Conservation (phyloP, 2,888 invertebrate genomes). For the Epicampocera succincta region DNA sequence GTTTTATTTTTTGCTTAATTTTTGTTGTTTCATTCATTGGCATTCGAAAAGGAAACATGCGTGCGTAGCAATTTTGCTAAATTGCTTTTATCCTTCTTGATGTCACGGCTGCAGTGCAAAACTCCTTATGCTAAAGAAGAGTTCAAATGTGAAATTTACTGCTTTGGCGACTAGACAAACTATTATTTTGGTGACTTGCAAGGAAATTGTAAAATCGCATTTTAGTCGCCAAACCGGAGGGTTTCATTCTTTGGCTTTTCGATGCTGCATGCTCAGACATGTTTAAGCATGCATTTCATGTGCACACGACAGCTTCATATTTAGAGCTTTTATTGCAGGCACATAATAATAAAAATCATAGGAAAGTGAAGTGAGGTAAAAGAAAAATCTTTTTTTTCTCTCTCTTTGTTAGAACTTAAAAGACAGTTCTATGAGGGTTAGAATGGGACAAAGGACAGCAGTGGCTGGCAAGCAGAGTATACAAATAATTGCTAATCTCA, state of each 20-base stretch:
- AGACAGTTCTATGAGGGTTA: background rate
- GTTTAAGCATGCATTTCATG: background rate
- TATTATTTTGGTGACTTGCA: constrained; percentile 6
- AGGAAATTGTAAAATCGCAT: background rate
- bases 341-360: background rate
- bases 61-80: constrained; percentile 44
- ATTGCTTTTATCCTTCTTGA: background rate
- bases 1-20: background rate
- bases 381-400: constrained; percentile 18
- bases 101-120: background rate
- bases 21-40: too few species aligned
- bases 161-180: constrained; percentile 9
- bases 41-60: constrained; percentile 13
- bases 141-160: constrained; percentile 12
- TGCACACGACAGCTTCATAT: background rate
- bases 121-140: background rate
- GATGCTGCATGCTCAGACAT: background rate
- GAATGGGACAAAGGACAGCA: background rate
- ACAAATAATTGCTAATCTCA: background rate
- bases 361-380: background rate
- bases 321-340: background rate
- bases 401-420: background rate
- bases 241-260: too few species aligned
- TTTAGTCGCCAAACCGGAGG: background rate
- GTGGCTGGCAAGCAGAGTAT: background rate